These are phyloP conservation scores for Daphoenositta chrysoptera DNA, from an alignment of 2,113 vertebrate genomes.

Conservation along the genomic window DNA sequence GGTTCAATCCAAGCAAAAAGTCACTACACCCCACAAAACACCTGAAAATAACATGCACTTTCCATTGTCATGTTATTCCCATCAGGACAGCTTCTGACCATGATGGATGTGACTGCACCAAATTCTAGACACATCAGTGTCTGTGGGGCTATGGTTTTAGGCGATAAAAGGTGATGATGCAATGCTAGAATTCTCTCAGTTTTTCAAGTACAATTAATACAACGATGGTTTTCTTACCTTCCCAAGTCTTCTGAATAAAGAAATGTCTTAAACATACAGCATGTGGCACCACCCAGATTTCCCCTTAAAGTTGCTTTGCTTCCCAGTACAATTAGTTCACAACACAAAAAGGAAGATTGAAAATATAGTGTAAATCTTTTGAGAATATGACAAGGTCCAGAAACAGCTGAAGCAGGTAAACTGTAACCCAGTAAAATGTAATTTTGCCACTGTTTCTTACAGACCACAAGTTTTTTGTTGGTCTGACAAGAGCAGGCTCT, in stretches of 20 bases:
- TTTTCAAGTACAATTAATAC: not conserved
- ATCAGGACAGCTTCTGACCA: not conserved
- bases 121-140: not conserved
- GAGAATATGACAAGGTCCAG: not conserved
- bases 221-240: not conserved
- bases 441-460: not conserved
- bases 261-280: not conserved
- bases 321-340: accelerated
- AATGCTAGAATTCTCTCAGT: not conserved
- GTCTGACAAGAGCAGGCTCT: not conserved
- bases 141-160: not conserved
- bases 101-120: not conserved
- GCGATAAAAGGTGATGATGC: not conserved
- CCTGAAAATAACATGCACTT: not conserved
- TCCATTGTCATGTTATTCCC: not conserved
- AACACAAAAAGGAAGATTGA: not conserved
- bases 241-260: not conserved
- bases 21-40: accelerated
- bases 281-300: not conserved
- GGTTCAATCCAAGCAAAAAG: not conserved
- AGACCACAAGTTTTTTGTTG: not conserved
- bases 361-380: not conserved
- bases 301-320: accelerated
- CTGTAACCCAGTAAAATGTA: not conserved
- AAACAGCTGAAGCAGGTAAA: not conserved